Evolutionary conservation across 2,797 vertebrate genomes (phyloP).

Genomic region (Fistularia tabacaria): DNA sequence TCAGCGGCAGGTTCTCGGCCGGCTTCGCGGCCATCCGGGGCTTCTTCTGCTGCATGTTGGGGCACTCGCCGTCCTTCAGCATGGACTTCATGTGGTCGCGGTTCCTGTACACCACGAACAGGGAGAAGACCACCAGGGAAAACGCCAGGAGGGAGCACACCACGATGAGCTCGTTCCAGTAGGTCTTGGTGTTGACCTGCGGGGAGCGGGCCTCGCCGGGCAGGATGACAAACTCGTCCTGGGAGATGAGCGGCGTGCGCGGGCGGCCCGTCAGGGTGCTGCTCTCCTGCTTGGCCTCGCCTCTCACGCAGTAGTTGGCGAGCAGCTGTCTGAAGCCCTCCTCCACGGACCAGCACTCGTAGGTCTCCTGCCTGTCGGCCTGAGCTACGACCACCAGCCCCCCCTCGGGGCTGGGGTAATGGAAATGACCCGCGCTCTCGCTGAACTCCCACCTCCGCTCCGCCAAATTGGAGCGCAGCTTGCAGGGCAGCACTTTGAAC

Average conservation of each 20-base stretch:
- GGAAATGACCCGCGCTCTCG: constrained; percentile 67
- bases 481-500: constrained; percentile 84
- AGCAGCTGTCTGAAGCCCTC: constrained; percentile 85
- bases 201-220: constrained; percentile 59
- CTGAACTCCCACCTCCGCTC: constrained; percentile 83
- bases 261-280: constrained; percentile 60
- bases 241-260: constrained; percentile 44
- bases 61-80: constrained; percentile 84
- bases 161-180: constrained; percentile 93
- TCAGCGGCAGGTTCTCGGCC: constrained; percentile 86
- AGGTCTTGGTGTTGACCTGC: constrained; percentile 80
- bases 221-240: constrained; percentile 63
- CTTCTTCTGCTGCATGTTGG: constrained; percentile 81
- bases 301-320: constrained; percentile 86
- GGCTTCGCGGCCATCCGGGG: constrained; percentile 75
- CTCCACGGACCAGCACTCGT: constrained; percentile 94
- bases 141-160: constrained; percentile 84
- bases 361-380: constrained; percentile 77
- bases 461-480: constrained; percentile 88
- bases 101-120: constrained; percentile 86
- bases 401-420: constrained; percentile 83
- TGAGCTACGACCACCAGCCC: constrained; percentile 88
- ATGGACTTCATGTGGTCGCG: constrained; percentile 85
- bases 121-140: constrained; percentile 75
- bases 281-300: constrained; percentile 57